These are phyloP conservation scores for Acipenser transmontanus DNA, from an alignment of 2,797 vertebrate genomes.

Conservation along the genomic window DNA sequence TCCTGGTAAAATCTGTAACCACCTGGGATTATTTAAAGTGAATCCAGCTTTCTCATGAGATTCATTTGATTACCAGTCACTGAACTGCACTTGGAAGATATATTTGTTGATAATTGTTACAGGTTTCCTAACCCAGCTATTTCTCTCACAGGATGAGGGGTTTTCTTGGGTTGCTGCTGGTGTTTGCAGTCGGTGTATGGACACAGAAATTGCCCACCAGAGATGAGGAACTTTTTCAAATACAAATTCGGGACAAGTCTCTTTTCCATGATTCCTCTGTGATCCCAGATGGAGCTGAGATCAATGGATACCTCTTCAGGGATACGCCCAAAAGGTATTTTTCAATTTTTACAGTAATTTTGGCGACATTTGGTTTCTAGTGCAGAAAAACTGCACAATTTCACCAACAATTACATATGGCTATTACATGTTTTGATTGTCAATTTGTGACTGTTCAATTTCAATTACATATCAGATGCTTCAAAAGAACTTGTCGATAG, in stretches of 20 bases:
- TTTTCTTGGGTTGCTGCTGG: constrained; percentile 55
- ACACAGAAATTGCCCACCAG: constrained; percentile 91
- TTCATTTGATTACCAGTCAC: too few species aligned
- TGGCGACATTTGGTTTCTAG: too few species aligned
- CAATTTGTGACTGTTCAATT: too few species aligned
- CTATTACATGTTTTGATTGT: too few species aligned
- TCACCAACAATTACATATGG: too few species aligned
- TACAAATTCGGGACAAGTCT: constrained; percentile 90
- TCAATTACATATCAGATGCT: too few species aligned
- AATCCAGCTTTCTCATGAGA: too few species aligned
- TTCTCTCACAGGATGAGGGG: constrained; percentile 71
- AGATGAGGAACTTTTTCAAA: constrained; percentile 95
- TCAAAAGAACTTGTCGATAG: too few species aligned
- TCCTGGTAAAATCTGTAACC: too few species aligned
- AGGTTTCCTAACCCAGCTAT: neutral
- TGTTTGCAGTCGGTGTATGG: constrained; percentile 53
- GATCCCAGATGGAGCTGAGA: constrained; percentile 91
- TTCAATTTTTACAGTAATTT: too few species aligned
- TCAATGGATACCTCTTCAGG: constrained; percentile 91
- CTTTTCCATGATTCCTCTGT: constrained; percentile 88
- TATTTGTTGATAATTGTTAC: neutral
- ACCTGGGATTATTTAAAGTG: constrained; percentile 13
- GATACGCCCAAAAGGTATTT: constrained; percentile 89
- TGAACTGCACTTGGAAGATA: too few species aligned
- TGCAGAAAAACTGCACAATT: too few species aligned